Base-by-base conservation (phyloP, 2,888 invertebrate species). In the Aphodius granarius region DNA sequence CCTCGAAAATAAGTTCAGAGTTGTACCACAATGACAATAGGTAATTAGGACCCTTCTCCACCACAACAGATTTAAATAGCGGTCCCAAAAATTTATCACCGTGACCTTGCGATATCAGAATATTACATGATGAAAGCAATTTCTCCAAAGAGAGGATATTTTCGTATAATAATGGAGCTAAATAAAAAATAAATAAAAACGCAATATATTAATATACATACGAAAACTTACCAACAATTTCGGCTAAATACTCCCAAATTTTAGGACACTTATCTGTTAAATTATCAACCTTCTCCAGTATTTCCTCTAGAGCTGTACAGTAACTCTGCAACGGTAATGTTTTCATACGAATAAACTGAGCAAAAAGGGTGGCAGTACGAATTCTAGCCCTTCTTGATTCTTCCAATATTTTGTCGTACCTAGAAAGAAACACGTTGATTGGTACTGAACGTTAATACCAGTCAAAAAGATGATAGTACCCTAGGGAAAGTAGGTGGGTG, bases 1-100 rank as follows among this genome's bases (percentile, higher is more conserved):
- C 89, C 23, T 85, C 85, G 86, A 91, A 89, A 77, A 87, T 86
- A 73, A 91, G 84, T 75, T 88, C 88, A 71, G 89, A 89, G 79
- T 87, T 86, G 75, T 87, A 87, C 92, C 92, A 43, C 13, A 43
- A 43, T 13, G 43, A 43, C 43, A 13, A 6, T 2, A 43, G 43
- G 3, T 43, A 43, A 2, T 43, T 43, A 43, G 43, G 43, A 43
- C 43, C 43, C 43, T 43, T 43, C 3, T 43, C 13, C 0, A 6
- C 13, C 13, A 43, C 43, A 13, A 43, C 43, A 9, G 13, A 43
- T 43, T 43, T 43, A 6, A 43, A 43, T 43, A 43, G 6, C 3
- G 43, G 43, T 9, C 43, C 43, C 13, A 43, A 43, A 43, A 43
- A 43, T 43, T 2, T 43, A 43, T 13, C 43, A 9, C 9, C 43